phyloP scores from a whole-genome alignment of 2,113 vertebrate species.

The Cottus gobio region DNA sequence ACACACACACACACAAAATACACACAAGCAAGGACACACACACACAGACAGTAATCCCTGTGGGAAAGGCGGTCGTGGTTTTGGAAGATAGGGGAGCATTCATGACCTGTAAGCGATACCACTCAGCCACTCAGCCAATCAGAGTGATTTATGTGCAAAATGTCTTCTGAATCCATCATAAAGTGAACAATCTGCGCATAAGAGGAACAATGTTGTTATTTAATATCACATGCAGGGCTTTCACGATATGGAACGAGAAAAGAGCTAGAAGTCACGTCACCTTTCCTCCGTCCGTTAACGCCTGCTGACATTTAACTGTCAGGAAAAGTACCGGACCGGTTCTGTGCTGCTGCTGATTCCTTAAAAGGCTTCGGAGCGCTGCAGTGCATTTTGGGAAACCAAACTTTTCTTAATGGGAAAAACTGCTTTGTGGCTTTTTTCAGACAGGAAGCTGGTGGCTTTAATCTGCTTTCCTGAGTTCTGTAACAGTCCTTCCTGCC shows the following conservation, averaged over 20 bases:
- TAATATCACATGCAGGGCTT: not conserved
- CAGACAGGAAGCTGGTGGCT: slow-evolving; percentile 19
- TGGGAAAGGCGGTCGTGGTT: slow-evolving; percentile 46
- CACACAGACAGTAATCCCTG: slow-evolving; percentile 35
- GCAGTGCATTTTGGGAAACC: not conserved
- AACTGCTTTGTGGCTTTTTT: not conserved
- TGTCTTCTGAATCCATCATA: not conserved
- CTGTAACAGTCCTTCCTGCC: not conserved
- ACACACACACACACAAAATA: not conserved
- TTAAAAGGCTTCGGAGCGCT: slow-evolving; percentile 17
- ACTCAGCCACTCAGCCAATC: not conserved
- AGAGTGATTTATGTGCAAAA: not conserved
- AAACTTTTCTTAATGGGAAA: not conserved
- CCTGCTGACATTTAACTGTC: not conserved
- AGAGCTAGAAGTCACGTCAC: not conserved
- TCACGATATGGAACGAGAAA: slow-evolving; percentile 2
- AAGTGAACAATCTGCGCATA: not conserved
- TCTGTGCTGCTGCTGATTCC: slow-evolving; percentile 17
- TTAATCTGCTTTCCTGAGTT: slow-evolving; percentile 37
- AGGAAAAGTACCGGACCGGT: not conserved
- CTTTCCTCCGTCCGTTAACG: not conserved
- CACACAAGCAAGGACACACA: slow-evolving; percentile 27
- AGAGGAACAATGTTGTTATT: not conserved
- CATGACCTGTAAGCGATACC: slow-evolving; percentile 58
- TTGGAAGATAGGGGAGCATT: slow-evolving; percentile 42